A percentile compares a stretch with the other conserved stretches of the same genome.
phyloP scores from a whole-genome alignment of 2,888 invertebrate species.

The Cephus nigrinus region DNA sequence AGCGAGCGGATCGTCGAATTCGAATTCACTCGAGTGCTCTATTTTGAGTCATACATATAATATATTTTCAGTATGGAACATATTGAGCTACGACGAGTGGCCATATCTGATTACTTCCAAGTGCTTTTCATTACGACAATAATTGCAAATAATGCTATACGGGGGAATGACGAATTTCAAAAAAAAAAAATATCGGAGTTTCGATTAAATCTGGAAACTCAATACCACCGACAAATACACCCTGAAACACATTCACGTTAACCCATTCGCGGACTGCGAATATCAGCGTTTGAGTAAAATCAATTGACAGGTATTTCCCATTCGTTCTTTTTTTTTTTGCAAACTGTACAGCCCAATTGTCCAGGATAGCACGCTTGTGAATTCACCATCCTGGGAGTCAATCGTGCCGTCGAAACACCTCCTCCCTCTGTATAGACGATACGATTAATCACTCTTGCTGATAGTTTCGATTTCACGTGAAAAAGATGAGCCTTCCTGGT shows the following conservation, averaged over 20 bases:
- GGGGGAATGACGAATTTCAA: neutral
- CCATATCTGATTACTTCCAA: neutral
- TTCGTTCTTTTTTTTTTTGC: neutral
- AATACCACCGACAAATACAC: neutral
- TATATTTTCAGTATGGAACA: neutral
- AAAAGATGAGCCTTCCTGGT: neutral
- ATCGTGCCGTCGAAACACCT: neutral
- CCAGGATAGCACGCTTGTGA: neutral
- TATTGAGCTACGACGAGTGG: neutral
- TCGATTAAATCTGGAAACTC: neutral
- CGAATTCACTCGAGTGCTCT: neutral
- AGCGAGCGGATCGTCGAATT: neutral
- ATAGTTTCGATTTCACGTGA: constrained; percentile 1
- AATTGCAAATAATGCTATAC: neutral
- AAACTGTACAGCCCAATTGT: neutral
- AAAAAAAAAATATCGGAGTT: neutral
- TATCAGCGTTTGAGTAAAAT: neutral
- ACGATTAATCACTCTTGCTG: neutral
- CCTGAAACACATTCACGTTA: neutral
- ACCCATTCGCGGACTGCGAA: neutral
- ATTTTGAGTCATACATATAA: neutral
- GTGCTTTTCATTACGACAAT: neutral
- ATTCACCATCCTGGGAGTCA: neutral
- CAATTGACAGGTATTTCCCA: neutral
- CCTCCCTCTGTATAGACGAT: neutral